Evolutionary conservation across 2,113 vertebrate species (phyloP).

Genomic region (Hucho hucho): DNA sequence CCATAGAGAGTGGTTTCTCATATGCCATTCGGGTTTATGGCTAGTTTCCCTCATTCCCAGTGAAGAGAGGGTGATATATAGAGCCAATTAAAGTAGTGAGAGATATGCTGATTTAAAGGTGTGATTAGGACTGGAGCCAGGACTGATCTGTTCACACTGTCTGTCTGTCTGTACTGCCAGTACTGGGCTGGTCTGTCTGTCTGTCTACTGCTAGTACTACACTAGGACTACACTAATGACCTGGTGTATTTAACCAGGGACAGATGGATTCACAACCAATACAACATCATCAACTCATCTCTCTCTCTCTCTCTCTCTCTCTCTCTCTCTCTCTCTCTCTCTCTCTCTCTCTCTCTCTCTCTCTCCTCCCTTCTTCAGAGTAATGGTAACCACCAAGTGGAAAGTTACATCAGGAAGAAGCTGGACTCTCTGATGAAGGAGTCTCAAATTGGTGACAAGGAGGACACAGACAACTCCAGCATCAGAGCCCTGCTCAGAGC

Average conservation of each 20-base stretch:
- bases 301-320: not conserved
- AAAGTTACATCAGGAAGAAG: conserved; percentile 93
- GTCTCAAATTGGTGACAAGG: conserved; percentile 92
- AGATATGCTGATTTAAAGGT: no score
- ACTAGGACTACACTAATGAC: conserved; percentile 5
- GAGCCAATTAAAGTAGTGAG: no score
- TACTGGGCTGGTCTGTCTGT: not conserved
- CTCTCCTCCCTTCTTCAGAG: conserved; percentile 64
- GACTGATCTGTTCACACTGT: no score
- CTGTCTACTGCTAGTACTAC: conserved; percentile 30
- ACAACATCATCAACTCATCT: no score
- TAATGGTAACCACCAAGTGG: conserved; percentile 89
- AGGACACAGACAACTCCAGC: conserved; percentile 93
- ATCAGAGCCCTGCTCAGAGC: conserved; percentile 89
- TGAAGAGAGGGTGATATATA: no score
- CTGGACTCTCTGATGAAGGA: conserved; percentile 93
- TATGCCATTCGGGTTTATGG: no score
- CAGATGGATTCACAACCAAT: not conserved
- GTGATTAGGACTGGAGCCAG: no score
- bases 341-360: no score
- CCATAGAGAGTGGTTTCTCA: no score
- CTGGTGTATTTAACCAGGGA: not conserved
- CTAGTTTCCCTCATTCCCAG: no score
- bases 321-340: no score
- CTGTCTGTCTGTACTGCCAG: no score